A percentile compares a stretch with the other conserved stretches of the same genome.
Evolutionary conservation across 2,888 invertebrate genomes (phyloP).

Genomic region (Minunthozetes semirufus): DNA sequence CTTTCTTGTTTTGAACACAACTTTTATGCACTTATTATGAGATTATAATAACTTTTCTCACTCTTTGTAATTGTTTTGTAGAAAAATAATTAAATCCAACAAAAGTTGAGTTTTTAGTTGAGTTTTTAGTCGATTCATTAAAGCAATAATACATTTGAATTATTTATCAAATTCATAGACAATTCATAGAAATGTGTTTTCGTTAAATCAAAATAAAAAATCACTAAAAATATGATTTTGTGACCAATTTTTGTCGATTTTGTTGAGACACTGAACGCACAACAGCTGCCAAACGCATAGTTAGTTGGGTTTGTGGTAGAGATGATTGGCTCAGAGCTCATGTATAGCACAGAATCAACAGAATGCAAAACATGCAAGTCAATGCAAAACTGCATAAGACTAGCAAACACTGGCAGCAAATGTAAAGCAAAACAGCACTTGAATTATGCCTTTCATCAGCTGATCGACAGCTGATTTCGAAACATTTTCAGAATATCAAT

Average conservation of each 20-base stretch:
- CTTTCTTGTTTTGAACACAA: slow-evolving; percentile 6
- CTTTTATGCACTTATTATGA: background rate
- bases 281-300: slow-evolving; percentile 28
- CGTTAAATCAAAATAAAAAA: slow-evolving; percentile 9
- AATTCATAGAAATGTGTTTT: slow-evolving; percentile 9
- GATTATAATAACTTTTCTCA: slow-evolving; percentile 10
- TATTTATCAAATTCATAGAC: background rate
- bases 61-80: background rate
- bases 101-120: background rate
- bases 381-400: slow-evolving; percentile 14
- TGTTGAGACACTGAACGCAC: background rate
- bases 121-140: background rate
- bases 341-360: slow-evolving; percentile 20
- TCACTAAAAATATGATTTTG: no score
- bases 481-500: background rate
- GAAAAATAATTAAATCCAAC: background rate
- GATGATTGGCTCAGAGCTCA: slow-evolving; percentile 5
- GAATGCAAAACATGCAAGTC: background rate
- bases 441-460: slow-evolving; percentile 24
- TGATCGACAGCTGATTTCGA: slow-evolving; percentile 28
- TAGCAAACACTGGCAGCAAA: slow-evolving; percentile 15
- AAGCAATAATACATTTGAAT: background rate
- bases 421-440: background rate
- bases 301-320: slow-evolving; percentile 16
- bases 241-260: background rate